Evolutionary conservation across 1,140 invertebrate genomes (phyloP), one percentile per base, ranked within the genome.

Genomic region (Pseudomyrmex sp.): DNA sequence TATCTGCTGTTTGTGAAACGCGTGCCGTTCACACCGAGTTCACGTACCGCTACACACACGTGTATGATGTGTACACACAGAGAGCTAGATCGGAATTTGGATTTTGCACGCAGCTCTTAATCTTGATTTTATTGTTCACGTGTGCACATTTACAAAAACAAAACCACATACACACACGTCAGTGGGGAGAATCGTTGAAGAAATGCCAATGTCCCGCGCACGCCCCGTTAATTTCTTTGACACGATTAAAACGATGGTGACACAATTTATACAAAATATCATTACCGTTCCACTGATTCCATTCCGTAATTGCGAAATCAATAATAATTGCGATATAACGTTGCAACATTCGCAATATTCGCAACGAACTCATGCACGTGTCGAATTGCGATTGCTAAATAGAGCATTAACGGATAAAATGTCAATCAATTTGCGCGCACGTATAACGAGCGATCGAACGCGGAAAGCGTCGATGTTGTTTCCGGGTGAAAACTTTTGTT

Each of bases 391-490:
- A 26, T 56, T 52, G 44, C 44, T 72, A 59, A 59, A 35, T 63
- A 80, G 46, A 35, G 76, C 46, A 70, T 77, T 68, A 58, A 15
- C 54, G 44, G 52, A 59, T 80, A 61, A 72, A 70, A 80, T 80
- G 50, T 69, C 66, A 80, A 61, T 69, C 66, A 80, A 72, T 72
- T 72, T 18, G 44, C 12, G 35, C 1, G 35, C 35, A 35, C 35
- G 48, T 15, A 61, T 58, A 58, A 61, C 18, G 18, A 61, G 54
- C 10, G 15, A 15, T 26, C 52, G 48, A 5, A 12, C 0, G 35
- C 18, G 44, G 50, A 23, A 23, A 59, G 23, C 44, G 65, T 79
- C 75, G 75, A 79, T 26, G 26, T 7, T 50, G 20, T 70, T 23
- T 18, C 52, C 12, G 8, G 8, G 20, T 35, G 35, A 7, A 35